Percentiles rank a stretch among this genome's conserved stretches.
Conservation (phyloP, 2,888 invertebrate genomes). For the Xiphydria camelus region DNA sequence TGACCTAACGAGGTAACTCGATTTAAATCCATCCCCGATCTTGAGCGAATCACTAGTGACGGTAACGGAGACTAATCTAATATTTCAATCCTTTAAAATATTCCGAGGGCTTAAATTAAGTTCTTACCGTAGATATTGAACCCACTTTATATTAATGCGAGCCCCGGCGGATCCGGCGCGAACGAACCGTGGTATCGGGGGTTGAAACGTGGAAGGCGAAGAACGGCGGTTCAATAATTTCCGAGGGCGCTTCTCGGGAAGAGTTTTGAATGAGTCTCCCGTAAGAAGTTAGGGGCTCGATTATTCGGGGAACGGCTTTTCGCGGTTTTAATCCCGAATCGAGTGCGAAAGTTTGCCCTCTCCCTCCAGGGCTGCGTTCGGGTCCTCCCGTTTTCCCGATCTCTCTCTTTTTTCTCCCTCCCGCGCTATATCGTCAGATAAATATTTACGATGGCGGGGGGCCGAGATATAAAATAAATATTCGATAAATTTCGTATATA, state of each 20-base stretch:
- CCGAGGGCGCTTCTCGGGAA: constrained; percentile 17
- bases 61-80: constrained; percentile 29
- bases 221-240: constrained; percentile 31
- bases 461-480: constrained; percentile 9
- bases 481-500: constrained; percentile 9
- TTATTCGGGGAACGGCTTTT: constrained; percentile 31
- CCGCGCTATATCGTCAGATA: not conserved
- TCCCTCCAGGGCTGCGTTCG: not conserved
- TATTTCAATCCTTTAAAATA: constrained; percentile 45
- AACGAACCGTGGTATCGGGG: constrained; percentile 11
- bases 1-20: constrained; percentile 37
- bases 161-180: constrained; percentile 1
- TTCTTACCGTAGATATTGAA: constrained; percentile 46
- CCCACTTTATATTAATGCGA: constrained; percentile 49
- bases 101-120: constrained; percentile 47
- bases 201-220: constrained; percentile 18
- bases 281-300: constrained; percentile 20
- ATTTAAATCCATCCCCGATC: constrained; percentile 33
- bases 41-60: not conserved
- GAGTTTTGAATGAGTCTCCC: constrained; percentile 14
- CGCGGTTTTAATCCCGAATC: constrained; percentile 26
- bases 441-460: not conserved
- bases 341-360: not conserved
- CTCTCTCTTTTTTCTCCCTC: not conserved
- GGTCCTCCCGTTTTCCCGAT: too few relatives aligned